These are phyloP conservation scores for Netelia inedita DNA, from an alignment of 2,888 invertebrate genomes.

Conservation along the genomic window DNA sequence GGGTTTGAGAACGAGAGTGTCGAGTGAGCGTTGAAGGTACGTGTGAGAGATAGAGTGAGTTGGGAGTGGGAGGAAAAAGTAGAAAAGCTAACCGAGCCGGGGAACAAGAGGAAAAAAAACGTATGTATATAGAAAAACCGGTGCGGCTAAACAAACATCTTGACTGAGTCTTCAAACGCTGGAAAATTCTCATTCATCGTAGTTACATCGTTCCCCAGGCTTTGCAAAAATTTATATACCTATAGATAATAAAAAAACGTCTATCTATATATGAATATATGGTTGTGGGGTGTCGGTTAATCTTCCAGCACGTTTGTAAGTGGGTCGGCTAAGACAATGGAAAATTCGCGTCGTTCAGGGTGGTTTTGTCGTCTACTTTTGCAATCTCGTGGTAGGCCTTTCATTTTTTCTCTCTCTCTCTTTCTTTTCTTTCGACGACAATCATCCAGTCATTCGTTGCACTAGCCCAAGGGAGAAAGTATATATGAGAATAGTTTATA, in stretches of 20 bases:
- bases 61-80: slow-evolving; percentile 59
- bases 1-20: slow-evolving; percentile 46
- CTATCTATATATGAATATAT: slow-evolving; percentile 57
- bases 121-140: slow-evolving; percentile 1
- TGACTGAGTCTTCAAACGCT: slow-evolving; percentile 74
- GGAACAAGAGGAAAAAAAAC: slow-evolving; percentile 13
- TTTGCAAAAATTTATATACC: background rate
- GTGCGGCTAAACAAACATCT: slow-evolving; percentile 67
- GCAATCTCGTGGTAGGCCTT: slow-evolving; percentile 68
- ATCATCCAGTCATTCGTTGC: slow-evolving; percentile 65
- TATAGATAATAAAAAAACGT: background rate
- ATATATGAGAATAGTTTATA: background rate
- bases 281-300: slow-evolving; percentile 76
- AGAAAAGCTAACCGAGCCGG: slow-evolving; percentile 36
- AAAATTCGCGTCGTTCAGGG: slow-evolving; percentile 58
- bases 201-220: slow-evolving; percentile 64
- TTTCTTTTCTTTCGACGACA: slow-evolving; percentile 39
- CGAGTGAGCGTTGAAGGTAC: slow-evolving; percentile 55
- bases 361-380: slow-evolving; percentile 66
- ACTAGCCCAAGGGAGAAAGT: slow-evolving; percentile 25
- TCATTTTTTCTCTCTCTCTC: slow-evolving; percentile 55
- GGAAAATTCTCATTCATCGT: slow-evolving; percentile 77
- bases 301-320: slow-evolving; percentile 79
- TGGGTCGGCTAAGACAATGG: slow-evolving; percentile 80
- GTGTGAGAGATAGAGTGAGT: slow-evolving; percentile 21